A percentile compares a stretch with the other conserved stretches of the same genome.
Conservation (phyloP, 1,140 invertebrate genomes). For the Epicauta chinensis region DNA sequence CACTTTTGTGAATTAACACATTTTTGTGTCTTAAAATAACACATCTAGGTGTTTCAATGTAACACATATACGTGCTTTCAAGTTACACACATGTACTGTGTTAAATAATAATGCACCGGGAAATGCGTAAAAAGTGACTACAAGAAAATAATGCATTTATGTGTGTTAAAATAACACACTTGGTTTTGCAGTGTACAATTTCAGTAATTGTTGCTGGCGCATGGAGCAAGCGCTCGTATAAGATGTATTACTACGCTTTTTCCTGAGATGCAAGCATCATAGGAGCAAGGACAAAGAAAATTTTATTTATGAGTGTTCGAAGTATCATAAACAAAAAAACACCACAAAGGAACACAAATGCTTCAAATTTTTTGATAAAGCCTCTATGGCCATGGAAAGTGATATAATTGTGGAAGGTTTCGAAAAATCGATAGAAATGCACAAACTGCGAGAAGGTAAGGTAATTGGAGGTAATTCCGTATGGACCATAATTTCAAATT, state of each 20-base stretch:
- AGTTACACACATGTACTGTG: no score
- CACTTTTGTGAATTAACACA: no score
- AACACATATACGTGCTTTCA: no score
- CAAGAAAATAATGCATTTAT: no score
- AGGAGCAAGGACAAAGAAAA: constrained; percentile 32
- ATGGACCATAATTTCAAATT: constrained; percentile 27
- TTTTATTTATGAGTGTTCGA: constrained; percentile 33
- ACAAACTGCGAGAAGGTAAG: background rate
- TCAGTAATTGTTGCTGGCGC: constrained; percentile 30
- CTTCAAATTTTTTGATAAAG: background rate
- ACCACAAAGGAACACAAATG: background rate
- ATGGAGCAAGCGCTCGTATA: constrained; percentile 31
- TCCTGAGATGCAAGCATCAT: constrained; percentile 33
- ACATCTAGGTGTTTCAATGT: no score
- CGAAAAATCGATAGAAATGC: background rate
- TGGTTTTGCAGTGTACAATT: no score
- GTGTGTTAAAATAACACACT: no score
- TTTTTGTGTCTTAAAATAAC: no score
- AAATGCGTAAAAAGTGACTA: no score
- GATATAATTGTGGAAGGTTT: constrained; percentile 1
- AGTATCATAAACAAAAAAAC: constrained; percentile 29
- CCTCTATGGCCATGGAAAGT: background rate
- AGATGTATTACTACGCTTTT: constrained; percentile 26
- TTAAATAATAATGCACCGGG: no score
- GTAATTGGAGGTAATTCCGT: constrained; percentile 7